Evolutionary conservation across 2,888 invertebrate genomes (phyloP).

Genomic region (Aporophyla nigra): DNA sequence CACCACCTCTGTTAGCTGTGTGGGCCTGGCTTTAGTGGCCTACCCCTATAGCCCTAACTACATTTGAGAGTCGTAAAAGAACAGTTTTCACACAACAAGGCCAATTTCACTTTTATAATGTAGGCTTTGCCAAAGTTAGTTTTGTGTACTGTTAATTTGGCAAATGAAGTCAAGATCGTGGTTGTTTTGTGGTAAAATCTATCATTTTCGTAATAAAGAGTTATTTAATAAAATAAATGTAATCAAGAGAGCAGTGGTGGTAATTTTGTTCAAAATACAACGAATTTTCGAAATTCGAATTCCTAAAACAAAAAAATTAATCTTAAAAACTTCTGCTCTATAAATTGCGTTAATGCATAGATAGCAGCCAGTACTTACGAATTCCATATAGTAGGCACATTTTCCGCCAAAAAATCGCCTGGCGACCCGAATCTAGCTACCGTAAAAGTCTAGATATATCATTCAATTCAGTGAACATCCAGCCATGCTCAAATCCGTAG

Average conservation of each 20-base stretch:
- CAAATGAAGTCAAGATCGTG: not conserved
- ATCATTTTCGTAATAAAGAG: not conserved
- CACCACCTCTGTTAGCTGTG: not conserved
- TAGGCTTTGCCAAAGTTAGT: not conserved
- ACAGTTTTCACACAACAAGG: not conserved
- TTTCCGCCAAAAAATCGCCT: not conserved
- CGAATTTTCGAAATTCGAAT: not conserved
- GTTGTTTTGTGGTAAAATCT: not conserved
- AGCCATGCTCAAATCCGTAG: not conserved
- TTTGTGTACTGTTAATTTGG: not conserved
- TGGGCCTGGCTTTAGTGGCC: constrained; percentile 24
- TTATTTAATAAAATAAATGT: too few species aligned
- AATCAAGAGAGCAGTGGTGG: too few species aligned
- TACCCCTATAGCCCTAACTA: not conserved
- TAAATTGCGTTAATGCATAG: not conserved
- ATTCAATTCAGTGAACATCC: constrained; percentile 18
- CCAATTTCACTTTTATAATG: not conserved
- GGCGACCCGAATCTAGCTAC: not conserved
- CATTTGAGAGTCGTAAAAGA: not conserved
- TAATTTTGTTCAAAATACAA: too few species aligned
- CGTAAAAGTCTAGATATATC: constrained; percentile 27
- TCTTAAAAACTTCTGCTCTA: not conserved
- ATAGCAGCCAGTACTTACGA: not conserved
- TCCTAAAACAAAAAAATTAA: not conserved
- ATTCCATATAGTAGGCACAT: not conserved